Conservation (phyloP, 2,797 vertebrate species). For the Thunnus albacares region DNA sequence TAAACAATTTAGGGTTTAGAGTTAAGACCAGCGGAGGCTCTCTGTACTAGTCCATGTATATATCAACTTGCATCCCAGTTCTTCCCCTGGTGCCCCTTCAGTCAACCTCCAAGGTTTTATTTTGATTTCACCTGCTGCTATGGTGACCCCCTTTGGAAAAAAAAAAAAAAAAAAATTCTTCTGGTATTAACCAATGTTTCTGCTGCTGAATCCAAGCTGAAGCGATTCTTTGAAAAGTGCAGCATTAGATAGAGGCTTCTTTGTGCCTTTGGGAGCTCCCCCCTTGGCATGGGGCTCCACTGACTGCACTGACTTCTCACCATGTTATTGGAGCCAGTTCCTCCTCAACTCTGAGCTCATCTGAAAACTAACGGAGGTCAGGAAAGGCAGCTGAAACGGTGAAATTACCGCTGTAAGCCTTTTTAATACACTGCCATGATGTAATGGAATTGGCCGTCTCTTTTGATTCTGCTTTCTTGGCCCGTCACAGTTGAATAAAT, state of each 20-base stretch:
- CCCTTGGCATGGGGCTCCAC: constrained; percentile 61
- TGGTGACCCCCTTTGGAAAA: constrained; percentile 60
- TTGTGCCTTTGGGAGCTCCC: constrained; percentile 75
- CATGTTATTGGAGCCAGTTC: constrained; percentile 75
- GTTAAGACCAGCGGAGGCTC: constrained; percentile 31
- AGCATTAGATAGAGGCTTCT: constrained; percentile 72
- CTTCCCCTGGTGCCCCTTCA: constrained; percentile 13
- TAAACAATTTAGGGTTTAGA: constrained; percentile 58
- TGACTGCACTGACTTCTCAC: constrained; percentile 64
- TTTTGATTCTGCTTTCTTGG: constrained; percentile 61
- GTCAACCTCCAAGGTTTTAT: constrained; percentile 52
- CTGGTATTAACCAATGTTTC: constrained; percentile 59
- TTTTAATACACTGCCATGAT: constrained; percentile 73
- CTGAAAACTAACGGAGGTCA: constrained; percentile 73
- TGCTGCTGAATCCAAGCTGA: constrained; percentile 64
- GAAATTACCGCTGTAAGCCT: constrained; percentile 66
- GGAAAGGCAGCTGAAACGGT: constrained; percentile 61
- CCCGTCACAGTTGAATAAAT: constrained; percentile 55
- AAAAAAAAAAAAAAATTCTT: neutral
- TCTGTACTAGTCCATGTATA: constrained; percentile 21
- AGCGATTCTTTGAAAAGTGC: constrained; percentile 67
- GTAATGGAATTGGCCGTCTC: constrained; percentile 78
- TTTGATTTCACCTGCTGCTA: constrained; percentile 75
- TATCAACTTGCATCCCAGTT: constrained; percentile 34
- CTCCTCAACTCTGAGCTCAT: constrained; percentile 72